phyloP scores from a whole-genome alignment of 1,140 invertebrate genomes.

The Neuroterus valhalla region DNA sequence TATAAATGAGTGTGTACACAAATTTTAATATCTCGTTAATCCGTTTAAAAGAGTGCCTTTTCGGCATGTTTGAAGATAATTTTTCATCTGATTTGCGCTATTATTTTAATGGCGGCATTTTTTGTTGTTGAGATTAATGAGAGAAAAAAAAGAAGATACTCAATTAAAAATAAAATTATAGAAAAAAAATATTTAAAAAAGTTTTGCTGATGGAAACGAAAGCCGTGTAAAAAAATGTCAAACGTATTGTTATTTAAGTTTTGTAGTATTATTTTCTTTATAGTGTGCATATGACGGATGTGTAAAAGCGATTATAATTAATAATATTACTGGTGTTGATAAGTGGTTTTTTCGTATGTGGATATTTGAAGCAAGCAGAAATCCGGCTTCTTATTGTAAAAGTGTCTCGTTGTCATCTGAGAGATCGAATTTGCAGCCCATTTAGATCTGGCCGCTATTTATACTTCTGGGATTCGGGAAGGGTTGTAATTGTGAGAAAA shows the following conservation, averaged over 20 bases:
- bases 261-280: conserved; percentile 25
- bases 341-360: neutral
- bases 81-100: neutral
- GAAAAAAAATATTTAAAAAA: conserved; percentile 2
- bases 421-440: neutral
- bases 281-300: conserved; percentile 14
- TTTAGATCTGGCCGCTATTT: conserved; percentile 9
- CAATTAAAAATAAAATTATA: neutral
- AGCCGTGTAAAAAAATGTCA: conserved; percentile 26
- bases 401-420: neutral
- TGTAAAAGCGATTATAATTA: conserved; percentile 30
- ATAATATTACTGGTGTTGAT: conserved; percentile 4
- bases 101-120: conserved; percentile 9
- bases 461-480: conserved; percentile 20
- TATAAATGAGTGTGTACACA: conserved; percentile 22
- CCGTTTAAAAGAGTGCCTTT: conserved; percentile 6
- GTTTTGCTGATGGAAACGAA: conserved; percentile 10
- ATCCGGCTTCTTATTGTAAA: neutral
- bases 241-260: conserved; percentile 26
- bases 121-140: conserved; percentile 9
- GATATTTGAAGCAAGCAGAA: neutral
- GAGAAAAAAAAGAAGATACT: neutral
- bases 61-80: neutral
- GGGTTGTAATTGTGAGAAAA: neutral
- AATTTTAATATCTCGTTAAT: conserved; percentile 29